phyloP scores from a whole-genome alignment of 2,797 vertebrate species.

The Tachyglossus aculeatus region DNA sequence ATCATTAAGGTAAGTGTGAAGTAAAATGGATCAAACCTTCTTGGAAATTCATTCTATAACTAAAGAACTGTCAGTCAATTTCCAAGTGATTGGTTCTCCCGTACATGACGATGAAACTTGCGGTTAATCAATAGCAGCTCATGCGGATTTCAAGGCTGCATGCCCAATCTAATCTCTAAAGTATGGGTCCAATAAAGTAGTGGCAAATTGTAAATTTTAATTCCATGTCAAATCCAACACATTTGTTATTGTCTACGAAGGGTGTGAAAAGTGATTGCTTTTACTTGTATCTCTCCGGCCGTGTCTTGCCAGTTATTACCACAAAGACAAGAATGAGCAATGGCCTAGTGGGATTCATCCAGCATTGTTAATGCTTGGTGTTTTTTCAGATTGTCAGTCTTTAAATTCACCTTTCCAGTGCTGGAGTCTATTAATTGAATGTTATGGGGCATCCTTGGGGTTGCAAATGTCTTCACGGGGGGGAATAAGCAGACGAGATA shows the following conservation, averaged over 20 bases:
- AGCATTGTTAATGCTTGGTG: accelerated
- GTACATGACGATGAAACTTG: neutral
- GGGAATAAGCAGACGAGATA: neutral
- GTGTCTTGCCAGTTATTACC: neutral
- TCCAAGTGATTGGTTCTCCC: neutral
- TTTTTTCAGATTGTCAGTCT: neutral
- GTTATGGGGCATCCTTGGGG: neutral
- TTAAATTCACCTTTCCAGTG: neutral
- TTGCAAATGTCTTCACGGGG: neutral
- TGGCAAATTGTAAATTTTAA: neutral
- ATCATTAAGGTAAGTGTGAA: constrained; percentile 39
- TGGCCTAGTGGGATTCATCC: neutral
- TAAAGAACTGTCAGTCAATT: constrained; percentile 20
- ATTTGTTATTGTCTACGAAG: neutral
- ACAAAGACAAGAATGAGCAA: neutral
- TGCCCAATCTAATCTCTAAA: neutral
- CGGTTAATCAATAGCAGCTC: neutral
- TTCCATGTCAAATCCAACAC: neutral
- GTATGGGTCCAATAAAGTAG: neutral
- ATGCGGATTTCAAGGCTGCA: neutral
- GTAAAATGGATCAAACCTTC: neutral
- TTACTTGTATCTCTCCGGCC: neutral
- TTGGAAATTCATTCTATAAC: constrained; percentile 17
- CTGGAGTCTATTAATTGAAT: neutral
- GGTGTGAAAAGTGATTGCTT: neutral